Base-by-base conservation (phyloP, 2,113 vertebrate species). In the Tyto alba region DNA sequence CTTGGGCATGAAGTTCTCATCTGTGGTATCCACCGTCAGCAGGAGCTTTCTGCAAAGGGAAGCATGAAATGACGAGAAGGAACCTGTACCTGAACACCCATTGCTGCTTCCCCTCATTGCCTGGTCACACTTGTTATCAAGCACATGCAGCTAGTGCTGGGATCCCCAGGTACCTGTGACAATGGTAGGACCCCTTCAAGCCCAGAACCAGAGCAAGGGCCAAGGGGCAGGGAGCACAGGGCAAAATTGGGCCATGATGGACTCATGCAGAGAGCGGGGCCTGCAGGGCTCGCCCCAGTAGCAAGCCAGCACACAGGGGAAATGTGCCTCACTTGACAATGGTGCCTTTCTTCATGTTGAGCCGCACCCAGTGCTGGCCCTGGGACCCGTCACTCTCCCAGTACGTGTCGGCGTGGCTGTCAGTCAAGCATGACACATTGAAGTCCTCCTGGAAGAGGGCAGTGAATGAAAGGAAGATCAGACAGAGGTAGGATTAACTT, bases 381-480 rank as follows among this genome's bases (percentile, higher is more conserved):
- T 99, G 99, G 96, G 99, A 99, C n/a, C 99, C 99, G 17, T 99
- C 99, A 5, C 99, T 99, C 97, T 99, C 99, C 99, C 99, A 99
- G 97, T 98, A 99, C 0, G 99, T 99, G 95, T 99, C 99, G 0
- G 98, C 98, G 4, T 99, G 99, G 67, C 99, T 99, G 59, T 99
- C 99, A 0, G 99, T 99, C 97, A 99, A 97, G 90, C 99, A 99
- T 43, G 98, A 99, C 55, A 98, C 98, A 27, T 98, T 99, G 95
- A 99, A 99, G 94, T 99, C 99, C 94, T 99, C 99, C 99, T 99
- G 73, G 50, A 91, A 91, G 13, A 88, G 7, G 27, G 45, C 13
- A 90, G 17, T 14, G 36, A 76, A 85, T 7, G 10, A 77, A 81
- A 68, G 45, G 47, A 89, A 83, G 71, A 76, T 92, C 52, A 94